These are phyloP conservation scores for Carassius carassius DNA, from an alignment of 2,113 vertebrate species.

Conservation along the genomic window DNA sequence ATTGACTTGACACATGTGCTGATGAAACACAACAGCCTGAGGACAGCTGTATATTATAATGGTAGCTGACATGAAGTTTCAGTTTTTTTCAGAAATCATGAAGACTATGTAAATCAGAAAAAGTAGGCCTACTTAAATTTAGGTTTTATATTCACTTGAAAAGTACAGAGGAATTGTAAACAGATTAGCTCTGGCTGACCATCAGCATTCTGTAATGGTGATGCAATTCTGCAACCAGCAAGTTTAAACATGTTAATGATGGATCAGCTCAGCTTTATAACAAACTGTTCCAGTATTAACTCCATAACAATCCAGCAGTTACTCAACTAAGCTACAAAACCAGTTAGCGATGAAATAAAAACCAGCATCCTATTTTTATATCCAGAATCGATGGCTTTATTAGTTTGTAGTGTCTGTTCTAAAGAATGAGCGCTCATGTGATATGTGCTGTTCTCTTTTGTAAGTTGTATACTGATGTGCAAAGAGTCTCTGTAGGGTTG, in stretches of 20 bases:
- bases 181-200: slow-evolving; percentile 24
- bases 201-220: background rate
- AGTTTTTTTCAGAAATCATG: background rate
- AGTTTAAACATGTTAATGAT: slow-evolving; percentile 38
- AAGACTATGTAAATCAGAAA: background rate
- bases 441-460: slow-evolving; percentile 1
- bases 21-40: background rate
- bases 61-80: background rate
- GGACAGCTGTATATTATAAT: background rate
- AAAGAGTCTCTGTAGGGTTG: slow-evolving; percentile 5
- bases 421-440: background rate
- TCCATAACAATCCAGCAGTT: slow-evolving; percentile 8
- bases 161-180: background rate
- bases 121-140: background rate
- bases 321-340: background rate
- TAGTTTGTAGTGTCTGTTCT: background rate
- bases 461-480: slow-evolving; percentile 23
- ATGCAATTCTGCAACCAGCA: slow-evolving; percentile 34
- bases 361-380: background rate
- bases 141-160: background rate
- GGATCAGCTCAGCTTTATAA: slow-evolving; percentile 23
- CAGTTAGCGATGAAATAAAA: background rate
- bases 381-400: background rate
- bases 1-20: no score
- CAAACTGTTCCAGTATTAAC: slow-evolving; percentile 1